Evolutionary conservation across 2,888 invertebrate genomes (phyloP).

Genomic region (Carpatolechia fugitivella): DNA sequence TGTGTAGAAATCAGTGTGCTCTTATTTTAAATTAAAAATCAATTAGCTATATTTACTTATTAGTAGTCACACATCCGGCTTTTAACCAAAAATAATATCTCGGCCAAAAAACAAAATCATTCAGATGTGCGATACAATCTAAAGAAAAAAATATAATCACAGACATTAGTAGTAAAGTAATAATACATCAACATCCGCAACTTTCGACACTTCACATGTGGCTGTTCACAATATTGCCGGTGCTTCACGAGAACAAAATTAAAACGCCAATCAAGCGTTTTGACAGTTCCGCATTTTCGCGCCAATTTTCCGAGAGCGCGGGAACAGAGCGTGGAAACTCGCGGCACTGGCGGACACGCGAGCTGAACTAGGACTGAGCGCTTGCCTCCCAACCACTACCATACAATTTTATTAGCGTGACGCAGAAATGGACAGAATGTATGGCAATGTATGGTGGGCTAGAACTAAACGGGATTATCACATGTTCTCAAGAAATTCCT

Average conservation of each 20-base stretch:
- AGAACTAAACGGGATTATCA: slow-evolving; percentile 40
- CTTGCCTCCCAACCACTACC: slow-evolving; percentile 49
- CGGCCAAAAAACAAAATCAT: slow-evolving; percentile 1
- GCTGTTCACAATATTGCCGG: slow-evolving; percentile 27
- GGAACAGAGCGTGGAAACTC: slow-evolving; percentile 43
- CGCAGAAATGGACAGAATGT: slow-evolving; percentile 62
- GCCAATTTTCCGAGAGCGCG: slow-evolving; percentile 70
- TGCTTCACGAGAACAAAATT: slow-evolving; percentile 32
- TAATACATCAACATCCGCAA: slow-evolving; percentile 5
- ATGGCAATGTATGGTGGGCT: slow-evolving; percentile 13
- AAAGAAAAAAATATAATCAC: slow-evolving; percentile 7
- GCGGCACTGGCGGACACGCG: slow-evolving; percentile 55
- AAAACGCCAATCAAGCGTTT: slow-evolving; percentile 45
- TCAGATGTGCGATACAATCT: slow-evolving; percentile 12
- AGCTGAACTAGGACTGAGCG: slow-evolving; percentile 59
- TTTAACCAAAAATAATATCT: neutral
- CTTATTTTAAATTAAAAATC: no score
- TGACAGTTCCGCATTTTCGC: slow-evolving; percentile 73
- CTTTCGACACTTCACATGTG: slow-evolving; percentile 21
- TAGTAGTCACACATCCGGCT: neutral
- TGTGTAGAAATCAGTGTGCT: no score
- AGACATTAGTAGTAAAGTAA: slow-evolving; percentile 7
- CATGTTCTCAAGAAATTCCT: slow-evolving; percentile 34
- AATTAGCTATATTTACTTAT: no score
- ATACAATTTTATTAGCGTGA: slow-evolving; percentile 67